Evolutionary conservation across 1,140 invertebrate genomes (phyloP).

Genomic region (Antheraea pernyi): DNA sequence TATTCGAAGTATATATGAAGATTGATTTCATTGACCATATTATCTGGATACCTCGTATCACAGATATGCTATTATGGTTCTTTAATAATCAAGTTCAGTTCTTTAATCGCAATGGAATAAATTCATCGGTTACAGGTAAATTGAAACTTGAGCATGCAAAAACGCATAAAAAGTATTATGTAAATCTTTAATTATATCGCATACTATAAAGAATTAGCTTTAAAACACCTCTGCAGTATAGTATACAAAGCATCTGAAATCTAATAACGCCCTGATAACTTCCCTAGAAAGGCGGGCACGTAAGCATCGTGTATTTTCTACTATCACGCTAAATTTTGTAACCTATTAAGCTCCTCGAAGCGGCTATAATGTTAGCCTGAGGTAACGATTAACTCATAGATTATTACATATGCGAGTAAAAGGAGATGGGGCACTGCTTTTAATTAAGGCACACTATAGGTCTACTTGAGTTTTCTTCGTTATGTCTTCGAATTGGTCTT

Average conservation of each 20-base stretch:
- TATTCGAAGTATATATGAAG: too few species aligned
- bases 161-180: neutral
- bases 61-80: too few species aligned
- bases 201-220: neutral
- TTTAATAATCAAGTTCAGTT: too few species aligned
- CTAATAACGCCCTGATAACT: slow-evolving; percentile 60
- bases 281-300: slow-evolving; percentile 54
- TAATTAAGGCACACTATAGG: neutral
- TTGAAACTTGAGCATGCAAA: neutral
- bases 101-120: too few species aligned
- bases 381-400: slow-evolving; percentile 74
- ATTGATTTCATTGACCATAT: too few species aligned
- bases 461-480: neutral
- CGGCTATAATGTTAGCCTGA: slow-evolving; percentile 74
- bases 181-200: neutral
- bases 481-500: neutral
- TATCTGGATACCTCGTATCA: too few species aligned
- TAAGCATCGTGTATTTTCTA: slow-evolving; percentile 71
- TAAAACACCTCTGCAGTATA: neutral
- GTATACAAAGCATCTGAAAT: slow-evolving; percentile 44
- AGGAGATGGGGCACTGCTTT: slow-evolving; percentile 24
- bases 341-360: slow-evolving; percentile 75
- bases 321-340: slow-evolving; percentile 74
- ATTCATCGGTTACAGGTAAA: neutral
- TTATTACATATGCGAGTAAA: slow-evolving; percentile 33